Conservation (phyloP, 1,140 invertebrate genomes). For the Cherax quadricarinatus region DNA sequence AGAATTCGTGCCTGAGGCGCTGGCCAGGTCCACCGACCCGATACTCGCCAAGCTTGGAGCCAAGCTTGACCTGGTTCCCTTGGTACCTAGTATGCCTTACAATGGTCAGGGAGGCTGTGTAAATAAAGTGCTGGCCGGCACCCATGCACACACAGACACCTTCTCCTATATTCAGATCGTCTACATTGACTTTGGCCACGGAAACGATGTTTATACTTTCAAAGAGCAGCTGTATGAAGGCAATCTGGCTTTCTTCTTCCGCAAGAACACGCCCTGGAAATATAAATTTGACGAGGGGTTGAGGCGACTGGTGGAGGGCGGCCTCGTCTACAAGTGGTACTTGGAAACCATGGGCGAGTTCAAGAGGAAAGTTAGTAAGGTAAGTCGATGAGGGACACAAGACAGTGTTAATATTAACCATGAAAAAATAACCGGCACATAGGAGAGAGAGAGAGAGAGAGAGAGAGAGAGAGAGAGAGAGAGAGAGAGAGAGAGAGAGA, state of each 20-base stretch:
- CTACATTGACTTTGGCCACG: background rate
- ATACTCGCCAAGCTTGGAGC: background rate
- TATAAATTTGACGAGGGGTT: constrained; percentile 38
- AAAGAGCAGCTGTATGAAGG: constrained; percentile 9
- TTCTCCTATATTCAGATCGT: constrained; percentile 23
- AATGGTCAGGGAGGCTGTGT: background rate
- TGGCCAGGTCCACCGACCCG: background rate
- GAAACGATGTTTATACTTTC: background rate
- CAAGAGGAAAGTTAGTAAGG: background rate
- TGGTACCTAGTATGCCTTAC: background rate
- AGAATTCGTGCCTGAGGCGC: constrained; percentile 38
- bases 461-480: background rate
- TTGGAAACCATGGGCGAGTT: background rate
- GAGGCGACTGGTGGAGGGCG: constrained; percentile 26
- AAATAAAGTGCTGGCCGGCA: constrained; percentile 19
- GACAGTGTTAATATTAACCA: background rate
- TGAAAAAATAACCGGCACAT: background rate
- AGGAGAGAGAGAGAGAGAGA: background rate
- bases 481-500: background rate
- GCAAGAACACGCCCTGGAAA: constrained; percentile 41
- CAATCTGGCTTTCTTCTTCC: constrained; percentile 17
- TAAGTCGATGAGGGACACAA: background rate
- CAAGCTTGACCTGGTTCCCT: constrained; percentile 22
- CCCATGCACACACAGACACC: constrained; percentile 26
- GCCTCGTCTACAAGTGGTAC: constrained; percentile 44